Base-by-base conservation (phyloP, 1,140 invertebrate species). In the Bathynomus jamesi region DNA sequence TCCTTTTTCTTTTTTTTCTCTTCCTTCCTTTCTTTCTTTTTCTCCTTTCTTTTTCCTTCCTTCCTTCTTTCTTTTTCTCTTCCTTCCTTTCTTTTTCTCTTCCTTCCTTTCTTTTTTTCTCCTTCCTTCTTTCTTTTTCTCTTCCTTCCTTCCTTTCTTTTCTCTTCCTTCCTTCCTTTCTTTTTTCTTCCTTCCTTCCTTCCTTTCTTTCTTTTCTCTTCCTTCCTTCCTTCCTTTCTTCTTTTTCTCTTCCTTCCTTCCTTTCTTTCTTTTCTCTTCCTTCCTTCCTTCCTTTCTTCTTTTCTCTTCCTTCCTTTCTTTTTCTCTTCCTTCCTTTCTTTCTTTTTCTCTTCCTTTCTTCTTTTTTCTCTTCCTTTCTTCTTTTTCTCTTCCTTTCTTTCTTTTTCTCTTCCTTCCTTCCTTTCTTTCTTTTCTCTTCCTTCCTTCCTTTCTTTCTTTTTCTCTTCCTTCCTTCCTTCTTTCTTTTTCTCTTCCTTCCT, bases 161-260 rank as follows among this genome's bases (percentile, higher is more conserved):
- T 71, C 67, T 31, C 25, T 70, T 32, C 66, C 31, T 70, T 29
- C 24, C 69, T 24, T 69, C 25, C 28, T 53, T 29, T 71, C 25
- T 53, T 60, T 70, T 29, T 28, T 32, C 21, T 61, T 24, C 61
- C 30, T 67, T 60, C 28, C 17, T 17, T 67, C 60, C 61, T 24
- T 67, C 24, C 24, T 65, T 60, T 67, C 24, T 24, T 65, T 67
- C 61, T 31, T 71, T 25, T 29, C 7, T 31, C n/a, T 11, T 32
- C 66, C n/a, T n/a, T 40, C n/a, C 40, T 71, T 11, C 17, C 7
- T 71, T n/a, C n/a, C n/a, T n/a, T n/a, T 46, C 40, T 46, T 46
- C 10, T 46, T 46, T n/a, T n/a, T 46, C 40, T 13, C 28, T 29
- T 27, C 25, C 28, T 8, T 13, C n/a, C 25, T 53, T 66, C 25